Percentiles rank a stretch among this genome's conserved stretches.
phyloP scores from a whole-genome alignment of 2,888 invertebrate genomes.

The Aquatica leii region DNA sequence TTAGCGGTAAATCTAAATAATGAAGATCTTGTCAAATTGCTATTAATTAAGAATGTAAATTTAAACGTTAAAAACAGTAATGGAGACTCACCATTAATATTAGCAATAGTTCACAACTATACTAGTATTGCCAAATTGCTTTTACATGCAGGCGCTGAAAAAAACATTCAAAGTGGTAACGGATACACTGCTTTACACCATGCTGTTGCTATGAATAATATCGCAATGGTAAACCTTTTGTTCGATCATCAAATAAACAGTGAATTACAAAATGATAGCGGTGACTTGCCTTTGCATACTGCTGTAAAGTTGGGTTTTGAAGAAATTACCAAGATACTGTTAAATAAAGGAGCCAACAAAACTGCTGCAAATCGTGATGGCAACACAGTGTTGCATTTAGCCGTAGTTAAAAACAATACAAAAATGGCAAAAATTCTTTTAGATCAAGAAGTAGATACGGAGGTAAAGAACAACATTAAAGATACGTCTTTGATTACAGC shows the following conservation, averaged over 20 bases:
- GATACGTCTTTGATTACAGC: too few species aligned
- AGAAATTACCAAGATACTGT: not conserved
- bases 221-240: not conserved
- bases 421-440: too few species aligned
- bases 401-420: too few species aligned
- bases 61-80: too few species aligned
- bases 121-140: not conserved
- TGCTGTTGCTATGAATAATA: not conserved
- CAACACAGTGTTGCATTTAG: constrained; percentile 5
- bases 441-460: too few species aligned
- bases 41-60: too few species aligned
- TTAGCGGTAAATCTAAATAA: not conserved
- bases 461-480: too few species aligned
- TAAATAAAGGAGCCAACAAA: not conserved
- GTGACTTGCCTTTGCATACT: not conserved
- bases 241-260: not conserved
- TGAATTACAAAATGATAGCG: not conserved
- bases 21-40: not conserved
- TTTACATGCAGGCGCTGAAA: not conserved
- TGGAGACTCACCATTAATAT: too few species aligned
- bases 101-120: not conserved
- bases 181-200: not conserved
- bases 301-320: not conserved
- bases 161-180: not conserved
- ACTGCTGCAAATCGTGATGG: not conserved